Conservation (phyloP, 2,888 invertebrate species). For the Leptinotarsa peninsularis region DNA sequence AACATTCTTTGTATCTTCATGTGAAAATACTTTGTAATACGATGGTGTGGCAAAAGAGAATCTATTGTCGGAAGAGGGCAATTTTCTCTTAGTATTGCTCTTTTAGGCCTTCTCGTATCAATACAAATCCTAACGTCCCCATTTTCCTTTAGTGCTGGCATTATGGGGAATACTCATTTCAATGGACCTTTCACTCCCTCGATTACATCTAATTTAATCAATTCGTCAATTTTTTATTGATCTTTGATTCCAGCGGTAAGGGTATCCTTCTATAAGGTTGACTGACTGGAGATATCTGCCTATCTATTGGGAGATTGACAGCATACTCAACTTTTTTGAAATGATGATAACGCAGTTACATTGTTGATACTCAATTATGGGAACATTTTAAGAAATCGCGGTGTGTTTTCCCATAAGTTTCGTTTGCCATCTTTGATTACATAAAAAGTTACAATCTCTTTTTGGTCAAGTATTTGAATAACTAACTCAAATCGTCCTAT, state of each 20-base stretch:
- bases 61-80: slow-evolving; percentile 51
- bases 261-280: slow-evolving; percentile 44
- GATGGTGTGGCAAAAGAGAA: slow-evolving; percentile 46
- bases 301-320: slow-evolving; percentile 42
- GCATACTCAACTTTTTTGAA: slow-evolving; percentile 30
- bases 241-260: slow-evolving; percentile 38
- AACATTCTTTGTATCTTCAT: slow-evolving; percentile 37
- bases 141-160: slow-evolving; percentile 50
- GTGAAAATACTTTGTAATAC: slow-evolving; percentile 46
- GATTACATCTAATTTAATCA: slow-evolving; percentile 54
- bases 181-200: slow-evolving; percentile 55
- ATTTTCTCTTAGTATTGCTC: slow-evolving; percentile 52
- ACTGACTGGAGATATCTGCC: slow-evolving; percentile 39
- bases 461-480: slow-evolving; percentile 34
- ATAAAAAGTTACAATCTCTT: slow-evolving; percentile 41
- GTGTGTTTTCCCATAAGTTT: slow-evolving; percentile 41
- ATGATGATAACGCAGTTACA: slow-evolving; percentile 18
- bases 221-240: slow-evolving; percentile 46
- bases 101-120: slow-evolving; percentile 59
- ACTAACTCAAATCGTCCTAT: slow-evolving; percentile 45
- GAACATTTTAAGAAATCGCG: slow-evolving; percentile 35
- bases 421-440: slow-evolving; percentile 37
- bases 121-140: slow-evolving; percentile 56
- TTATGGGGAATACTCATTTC: slow-evolving; percentile 58
- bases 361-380: slow-evolving; percentile 25